Evolutionary conservation across 2,888 invertebrate species (phyloP), one percentile per base, ranked within the genome.

Genomic region (Calameuta pallipes): DNA sequence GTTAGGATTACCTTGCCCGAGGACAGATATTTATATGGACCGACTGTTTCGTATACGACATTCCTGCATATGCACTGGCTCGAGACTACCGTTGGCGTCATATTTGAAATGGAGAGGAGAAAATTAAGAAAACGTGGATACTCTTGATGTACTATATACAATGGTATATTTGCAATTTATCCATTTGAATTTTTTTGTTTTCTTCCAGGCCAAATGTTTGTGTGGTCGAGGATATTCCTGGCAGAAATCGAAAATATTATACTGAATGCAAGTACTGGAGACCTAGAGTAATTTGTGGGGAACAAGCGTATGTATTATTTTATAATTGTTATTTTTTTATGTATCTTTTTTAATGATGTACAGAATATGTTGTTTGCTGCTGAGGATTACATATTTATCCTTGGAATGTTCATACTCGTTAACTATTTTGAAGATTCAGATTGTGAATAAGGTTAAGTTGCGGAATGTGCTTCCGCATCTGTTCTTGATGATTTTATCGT

Each of bases 251-350:
- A 74, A 89, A 90, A 78, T 89, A 90, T 73, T 92, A 90, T 89
- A 92, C 92, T 3, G 92, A 92, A 83, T 92, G 92, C 86, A 91
- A 90, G 78, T 92, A 90, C 80, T 91, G 92, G 91, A 88, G 89
- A 79, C 88, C 89, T 75, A 81, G 92, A 74, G 89, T 90, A 82
- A 89, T 92, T 36, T 92, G 92, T 78, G 92, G 91, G 33, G 85
- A 88, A 74, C 91, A 91, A 83, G 90, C 92, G 92, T 92, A 86
- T 90, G 90, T 86, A 56, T 77, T 68, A 35, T 69, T 33, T 75
- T n/a, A 34, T 30, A 56, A 33, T 31, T 23, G 30, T 31, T 2
- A 23, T 15, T 56, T 56, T 41, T 56, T 23, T 6, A 15, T 15
- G 6, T 56, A 56, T 23, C 23, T 56, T 56, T 56, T 23, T 1